Evolutionary conservation across 2,888 invertebrate species (phyloP).

Genomic region (Heliconius ethilla): DNA sequence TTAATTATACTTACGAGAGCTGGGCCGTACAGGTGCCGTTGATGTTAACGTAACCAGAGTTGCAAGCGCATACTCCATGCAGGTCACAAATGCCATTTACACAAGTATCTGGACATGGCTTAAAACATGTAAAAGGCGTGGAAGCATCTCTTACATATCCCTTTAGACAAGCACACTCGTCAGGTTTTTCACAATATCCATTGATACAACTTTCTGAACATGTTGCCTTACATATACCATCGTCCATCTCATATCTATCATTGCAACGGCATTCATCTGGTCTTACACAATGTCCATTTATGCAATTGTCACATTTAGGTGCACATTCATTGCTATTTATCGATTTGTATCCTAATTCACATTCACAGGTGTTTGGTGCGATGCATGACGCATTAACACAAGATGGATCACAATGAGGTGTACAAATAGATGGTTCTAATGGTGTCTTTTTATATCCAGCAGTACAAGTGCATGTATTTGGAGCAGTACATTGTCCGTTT

Average conservation of each 20-base stretch:
- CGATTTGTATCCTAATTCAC: slow-evolving; percentile 34
- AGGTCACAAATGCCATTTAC: slow-evolving; percentile 53
- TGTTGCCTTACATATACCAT: slow-evolving; percentile 49
- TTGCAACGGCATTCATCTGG: slow-evolving; percentile 49
- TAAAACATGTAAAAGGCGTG: slow-evolving; percentile 51
- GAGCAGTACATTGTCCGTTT: slow-evolving; percentile 56
- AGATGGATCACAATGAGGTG: slow-evolving; percentile 49
- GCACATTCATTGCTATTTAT: slow-evolving; percentile 33
- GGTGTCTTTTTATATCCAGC: slow-evolving; percentile 40
- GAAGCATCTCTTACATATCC: slow-evolving; percentile 52
- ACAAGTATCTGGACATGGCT: slow-evolving; percentile 54
- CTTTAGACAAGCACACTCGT: slow-evolving; percentile 58
- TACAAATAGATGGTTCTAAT: slow-evolving; percentile 42
- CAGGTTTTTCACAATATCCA: slow-evolving; percentile 54
- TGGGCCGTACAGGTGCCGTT: slow-evolving; percentile 52
- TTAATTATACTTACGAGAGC: slow-evolving; percentile 53
- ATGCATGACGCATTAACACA: slow-evolving; percentile 55
- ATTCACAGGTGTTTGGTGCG: slow-evolving; percentile 54
- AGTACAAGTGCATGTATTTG: slow-evolving; percentile 45
- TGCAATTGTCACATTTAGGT: slow-evolving; percentile 52
- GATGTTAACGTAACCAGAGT: slow-evolving; percentile 48
- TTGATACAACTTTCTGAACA: slow-evolving; percentile 49
- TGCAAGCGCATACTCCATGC: slow-evolving; percentile 56
- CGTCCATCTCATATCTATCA: slow-evolving; percentile 47
- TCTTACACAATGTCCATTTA: slow-evolving; percentile 53